phyloP scores from a whole-genome alignment of 2,888 invertebrate species.

The Tinea pellionella region DNA sequence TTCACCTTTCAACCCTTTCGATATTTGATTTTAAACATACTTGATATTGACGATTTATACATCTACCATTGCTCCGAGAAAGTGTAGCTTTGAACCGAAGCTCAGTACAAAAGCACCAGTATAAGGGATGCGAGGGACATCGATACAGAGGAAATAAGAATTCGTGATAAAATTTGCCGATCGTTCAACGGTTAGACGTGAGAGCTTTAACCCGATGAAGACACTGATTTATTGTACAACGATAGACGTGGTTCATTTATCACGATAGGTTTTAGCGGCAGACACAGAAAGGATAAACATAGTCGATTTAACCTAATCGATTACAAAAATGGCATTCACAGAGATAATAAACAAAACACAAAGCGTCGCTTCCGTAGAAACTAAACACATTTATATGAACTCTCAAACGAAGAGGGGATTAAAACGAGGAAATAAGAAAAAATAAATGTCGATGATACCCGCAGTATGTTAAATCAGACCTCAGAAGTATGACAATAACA shows the following conservation, averaged over 20 bases:
- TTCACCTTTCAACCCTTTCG: slow-evolving; percentile 8
- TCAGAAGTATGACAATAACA: background rate
- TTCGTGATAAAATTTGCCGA: slow-evolving; percentile 10
- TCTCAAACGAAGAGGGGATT: background rate
- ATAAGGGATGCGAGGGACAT: background rate
- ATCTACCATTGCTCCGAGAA: background rate
- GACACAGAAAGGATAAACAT: slow-evolving; percentile 44
- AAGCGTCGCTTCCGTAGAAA: background rate
- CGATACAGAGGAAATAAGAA: slow-evolving; percentile 7
- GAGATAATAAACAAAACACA: slow-evolving; percentile 30
- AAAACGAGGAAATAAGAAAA: background rate
- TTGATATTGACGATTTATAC: background rate
- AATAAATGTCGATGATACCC: background rate
- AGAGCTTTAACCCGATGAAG: slow-evolving; percentile 28
- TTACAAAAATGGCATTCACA: slow-evolving; percentile 45
- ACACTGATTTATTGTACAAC: slow-evolving; percentile 45
- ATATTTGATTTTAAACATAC: background rate
- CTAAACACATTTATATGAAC: slow-evolving; percentile 2
- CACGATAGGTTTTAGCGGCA: slow-evolving; percentile 45
- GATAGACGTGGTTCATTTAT: slow-evolving; percentile 50
- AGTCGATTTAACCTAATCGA: slow-evolving; percentile 37
- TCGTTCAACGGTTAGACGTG: slow-evolving; percentile 11
- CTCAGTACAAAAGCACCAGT: background rate
- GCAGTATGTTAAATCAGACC: background rate
- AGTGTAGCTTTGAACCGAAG: background rate